A percentile compares a stretch with the other conserved stretches of the same genome.
These are phyloP conservation scores for Mystacides longicornis DNA, from an alignment of 2,888 invertebrate genomes.

Conservation along the genomic window DNA sequence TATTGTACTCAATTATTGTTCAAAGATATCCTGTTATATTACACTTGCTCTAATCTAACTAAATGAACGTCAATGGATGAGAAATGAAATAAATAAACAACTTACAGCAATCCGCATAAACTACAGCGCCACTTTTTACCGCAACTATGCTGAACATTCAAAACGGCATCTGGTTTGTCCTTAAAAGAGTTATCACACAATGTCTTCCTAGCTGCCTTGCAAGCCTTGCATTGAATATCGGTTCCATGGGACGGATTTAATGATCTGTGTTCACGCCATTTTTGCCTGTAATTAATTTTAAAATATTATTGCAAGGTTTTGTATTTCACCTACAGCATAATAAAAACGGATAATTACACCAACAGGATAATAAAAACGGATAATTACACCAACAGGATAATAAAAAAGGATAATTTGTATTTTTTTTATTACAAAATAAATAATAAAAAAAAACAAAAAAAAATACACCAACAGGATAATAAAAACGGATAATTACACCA, in stretches of 20 bases:
- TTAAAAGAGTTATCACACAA: not conserved
- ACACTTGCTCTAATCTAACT: not conserved
- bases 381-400: too few relatives aligned
- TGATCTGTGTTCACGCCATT: not conserved
- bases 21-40: too few relatives aligned
- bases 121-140: constrained; percentile 16
- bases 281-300: not conserved
- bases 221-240: constrained; percentile 5
- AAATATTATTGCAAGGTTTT: too few relatives aligned
- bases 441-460: too few relatives aligned
- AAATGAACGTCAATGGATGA: not conserved
- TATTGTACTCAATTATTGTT: too few relatives aligned
- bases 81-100: not conserved
- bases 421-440: too few relatives aligned
- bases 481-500: too few relatives aligned
- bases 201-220: not conserved
- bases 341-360: too few relatives aligned
- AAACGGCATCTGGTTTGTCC: not conserved
- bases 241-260: not conserved
- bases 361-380: too few relatives aligned
- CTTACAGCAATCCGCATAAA: constrained; percentile 11
- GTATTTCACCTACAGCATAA: too few relatives aligned
- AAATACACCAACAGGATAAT: too few relatives aligned
- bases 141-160: constrained; percentile 14
- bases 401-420: too few relatives aligned